Conservation (phyloP, 2,888 invertebrate species). For the Caenorhabditis japonica region DNA sequence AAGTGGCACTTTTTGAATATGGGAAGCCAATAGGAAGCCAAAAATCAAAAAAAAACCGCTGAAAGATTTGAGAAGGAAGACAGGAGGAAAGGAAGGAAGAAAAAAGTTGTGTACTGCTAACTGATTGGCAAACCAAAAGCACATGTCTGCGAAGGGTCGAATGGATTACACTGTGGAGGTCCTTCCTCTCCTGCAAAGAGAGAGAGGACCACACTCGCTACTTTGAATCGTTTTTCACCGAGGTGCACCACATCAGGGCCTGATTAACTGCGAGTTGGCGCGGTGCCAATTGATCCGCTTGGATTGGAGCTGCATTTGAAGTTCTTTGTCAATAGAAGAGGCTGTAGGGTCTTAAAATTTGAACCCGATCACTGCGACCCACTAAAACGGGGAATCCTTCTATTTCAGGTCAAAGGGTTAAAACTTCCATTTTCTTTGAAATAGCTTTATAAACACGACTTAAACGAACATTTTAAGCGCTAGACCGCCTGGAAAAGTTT, state of each 20-base stretch:
- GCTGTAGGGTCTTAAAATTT: no score
- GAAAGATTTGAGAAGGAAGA: slow-evolving; percentile 9
- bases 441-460: no score
- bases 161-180: slow-evolving; percentile 44
- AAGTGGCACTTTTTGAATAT: neutral
- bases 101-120: slow-evolving; percentile 26
- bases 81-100: slow-evolving; percentile 9
- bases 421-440: no score
- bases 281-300: slow-evolving; percentile 28
- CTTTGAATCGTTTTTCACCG: slow-evolving; percentile 11
- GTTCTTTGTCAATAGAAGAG: no score
- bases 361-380: no score
- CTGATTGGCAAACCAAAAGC: slow-evolving; percentile 43
- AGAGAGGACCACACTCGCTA: no score
- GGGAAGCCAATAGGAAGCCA: neutral
- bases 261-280: slow-evolving; percentile 38
- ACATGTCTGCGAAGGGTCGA: slow-evolving; percentile 38
- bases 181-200: no score
- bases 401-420: no score
- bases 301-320: neutral
- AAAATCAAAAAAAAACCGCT: neutral
- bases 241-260: slow-evolving; percentile 12
- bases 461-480: no score
- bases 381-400: no score
- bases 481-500: no score